phyloP scores from a whole-genome alignment of 1,140 invertebrate genomes.

The Drosophila suzukii region DNA sequence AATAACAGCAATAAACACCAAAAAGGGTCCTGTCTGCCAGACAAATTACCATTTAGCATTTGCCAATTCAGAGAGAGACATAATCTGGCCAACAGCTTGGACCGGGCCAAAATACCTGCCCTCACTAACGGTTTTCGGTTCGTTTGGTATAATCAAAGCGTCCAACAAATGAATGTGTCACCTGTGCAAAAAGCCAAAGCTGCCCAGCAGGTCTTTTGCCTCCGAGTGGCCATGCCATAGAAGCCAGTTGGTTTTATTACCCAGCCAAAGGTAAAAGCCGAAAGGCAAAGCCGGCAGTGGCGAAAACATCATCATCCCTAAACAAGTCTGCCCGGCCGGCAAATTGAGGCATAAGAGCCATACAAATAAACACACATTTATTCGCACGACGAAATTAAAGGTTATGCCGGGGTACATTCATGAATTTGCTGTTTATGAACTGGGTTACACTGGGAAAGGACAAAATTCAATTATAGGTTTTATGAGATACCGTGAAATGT shows the following conservation, averaged over 20 bases:
- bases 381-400: constrained; percentile 21
- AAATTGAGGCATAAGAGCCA: constrained; percentile 59
- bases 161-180: constrained; percentile 76
- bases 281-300: constrained; percentile 16
- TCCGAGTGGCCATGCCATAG: neutral
- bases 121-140: constrained; percentile 51
- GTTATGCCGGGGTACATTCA: constrained; percentile 32
- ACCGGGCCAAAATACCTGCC: constrained; percentile 15
- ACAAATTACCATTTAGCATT: constrained; percentile 68
- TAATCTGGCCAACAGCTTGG: constrained; percentile 45
- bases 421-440: constrained; percentile 17
- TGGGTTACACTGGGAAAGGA: neutral
- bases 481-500: too few species aligned
- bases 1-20: constrained; percentile 26
- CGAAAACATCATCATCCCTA: constrained; percentile 31
- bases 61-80: constrained; percentile 12
- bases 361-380: constrained; percentile 44
- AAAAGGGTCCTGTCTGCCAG: constrained; percentile 48
- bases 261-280: constrained; percentile 47
- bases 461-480: neutral
- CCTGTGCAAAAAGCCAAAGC: constrained; percentile 53
- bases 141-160: constrained; percentile 75
- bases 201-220: constrained; percentile 4
- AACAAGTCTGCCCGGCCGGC: constrained; percentile 22
- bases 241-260: constrained; percentile 13